Percentiles rank a stretch among this genome's conserved stretches.
Evolutionary conservation across 2,113 vertebrate genomes (phyloP).

Genomic region (Eulacestoma nigropectus): DNA sequence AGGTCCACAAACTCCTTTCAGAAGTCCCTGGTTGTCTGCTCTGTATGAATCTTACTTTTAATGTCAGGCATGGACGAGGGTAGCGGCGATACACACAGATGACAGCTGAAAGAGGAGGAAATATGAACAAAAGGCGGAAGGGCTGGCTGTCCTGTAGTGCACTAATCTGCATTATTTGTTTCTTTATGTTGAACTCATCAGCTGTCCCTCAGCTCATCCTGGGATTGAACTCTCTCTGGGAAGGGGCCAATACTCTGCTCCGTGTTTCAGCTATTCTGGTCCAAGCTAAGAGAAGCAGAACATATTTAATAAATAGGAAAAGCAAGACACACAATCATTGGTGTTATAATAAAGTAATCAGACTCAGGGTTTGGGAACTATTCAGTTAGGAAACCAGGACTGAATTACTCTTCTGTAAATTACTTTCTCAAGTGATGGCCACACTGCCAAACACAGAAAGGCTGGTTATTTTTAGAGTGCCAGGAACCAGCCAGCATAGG

Average conservation of each 20-base stretch:
- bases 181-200: background rate
- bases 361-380: background rate
- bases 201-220: background rate
- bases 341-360: background rate
- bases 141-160: background rate
- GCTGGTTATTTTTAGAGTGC: background rate
- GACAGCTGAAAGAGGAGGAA: background rate
- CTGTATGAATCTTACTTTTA: background rate
- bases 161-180: background rate
- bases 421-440: background rate
- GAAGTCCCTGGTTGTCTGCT: background rate
- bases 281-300: background rate
- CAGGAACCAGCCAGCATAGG: background rate
- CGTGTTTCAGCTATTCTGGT: background rate
- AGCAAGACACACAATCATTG: background rate
- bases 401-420: background rate
- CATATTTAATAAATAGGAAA: background rate
- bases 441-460: background rate
- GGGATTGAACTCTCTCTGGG: background rate
- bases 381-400: background rate
- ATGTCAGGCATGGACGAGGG: background rate
- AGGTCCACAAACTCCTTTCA: background rate
- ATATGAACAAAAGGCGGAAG: background rate
- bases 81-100: background rate
- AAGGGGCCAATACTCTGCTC: background rate